Conservation (phyloP, 2,797 vertebrate species). For the Ibycter americanus region DNA sequence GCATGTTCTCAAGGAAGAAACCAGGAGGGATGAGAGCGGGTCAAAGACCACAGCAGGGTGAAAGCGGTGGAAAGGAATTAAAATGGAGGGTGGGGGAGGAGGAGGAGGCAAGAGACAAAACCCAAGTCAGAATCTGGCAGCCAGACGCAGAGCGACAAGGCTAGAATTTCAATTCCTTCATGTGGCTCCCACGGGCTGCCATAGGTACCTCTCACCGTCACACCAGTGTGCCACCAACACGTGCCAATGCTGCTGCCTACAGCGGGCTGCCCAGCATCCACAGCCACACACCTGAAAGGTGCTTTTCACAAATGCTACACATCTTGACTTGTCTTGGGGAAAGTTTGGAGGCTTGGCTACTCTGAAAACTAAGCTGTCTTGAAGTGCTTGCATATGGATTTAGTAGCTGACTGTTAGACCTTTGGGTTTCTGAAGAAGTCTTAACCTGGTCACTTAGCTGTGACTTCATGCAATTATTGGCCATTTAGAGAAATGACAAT, state of each 20-base stretch:
- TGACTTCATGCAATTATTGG: background rate
- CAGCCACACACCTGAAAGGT: background rate
- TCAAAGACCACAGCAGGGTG: constrained; percentile 42
- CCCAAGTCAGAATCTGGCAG: constrained; percentile 24
- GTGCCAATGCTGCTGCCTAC: background rate
- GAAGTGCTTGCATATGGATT: background rate
- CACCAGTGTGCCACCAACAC: background rate
- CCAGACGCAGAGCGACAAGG: background rate
- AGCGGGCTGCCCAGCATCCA: background rate
- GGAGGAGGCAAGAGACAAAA: constrained; percentile 3
- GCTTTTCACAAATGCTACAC: background rate
- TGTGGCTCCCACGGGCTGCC: background rate
- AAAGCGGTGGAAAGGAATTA: constrained; percentile 21
- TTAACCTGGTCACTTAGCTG: background rate
- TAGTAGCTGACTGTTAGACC: background rate
- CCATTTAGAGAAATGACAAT: constrained; percentile 1
- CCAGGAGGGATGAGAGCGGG: constrained; percentile 21
- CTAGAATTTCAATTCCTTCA: constrained; percentile 23
- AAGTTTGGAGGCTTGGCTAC: background rate
- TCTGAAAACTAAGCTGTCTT: background rate
- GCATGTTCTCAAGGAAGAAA: constrained; percentile 52
- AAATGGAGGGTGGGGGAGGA: background rate
- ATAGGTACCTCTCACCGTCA: background rate
- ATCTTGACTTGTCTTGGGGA: background rate
- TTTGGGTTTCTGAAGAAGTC: background rate